phyloP scores from a whole-genome alignment of 2,113 vertebrate species.

The Dipodomys stephensi region DNA sequence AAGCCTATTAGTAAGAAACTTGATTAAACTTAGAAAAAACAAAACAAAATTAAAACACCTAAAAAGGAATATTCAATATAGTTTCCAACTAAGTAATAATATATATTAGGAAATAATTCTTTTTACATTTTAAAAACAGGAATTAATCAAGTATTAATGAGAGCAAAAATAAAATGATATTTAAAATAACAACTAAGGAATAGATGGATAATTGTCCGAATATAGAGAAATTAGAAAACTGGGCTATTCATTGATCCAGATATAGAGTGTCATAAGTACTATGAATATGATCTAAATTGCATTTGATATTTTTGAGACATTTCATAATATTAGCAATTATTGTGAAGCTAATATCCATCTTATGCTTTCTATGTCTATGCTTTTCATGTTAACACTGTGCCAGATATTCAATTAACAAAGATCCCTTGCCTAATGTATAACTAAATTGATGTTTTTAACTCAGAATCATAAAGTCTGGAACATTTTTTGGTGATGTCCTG shows the following conservation, averaged over 20 bases:
- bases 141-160: not conserved
- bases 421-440: not conserved
- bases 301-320: slow-evolving; percentile 6
- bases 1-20: not conserved
- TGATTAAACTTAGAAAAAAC: not conserved
- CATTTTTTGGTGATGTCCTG: not conserved
- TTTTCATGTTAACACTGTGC: not conserved
- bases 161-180: not conserved
- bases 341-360: not conserved
- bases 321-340: not conserved
- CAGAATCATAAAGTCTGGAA: not conserved
- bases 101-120: not conserved
- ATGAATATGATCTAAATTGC: not conserved
- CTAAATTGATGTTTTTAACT: slow-evolving; percentile 20
- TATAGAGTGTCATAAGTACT: not conserved
- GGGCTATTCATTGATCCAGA: not conserved
- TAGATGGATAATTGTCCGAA: slow-evolving; percentile 20
- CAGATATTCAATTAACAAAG: slow-evolving; percentile 37
- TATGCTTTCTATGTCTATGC: not conserved
- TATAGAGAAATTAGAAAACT: slow-evolving; percentile 40
- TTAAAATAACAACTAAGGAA: not conserved
- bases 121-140: not conserved
- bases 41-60: not conserved
- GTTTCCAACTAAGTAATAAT: not conserved
- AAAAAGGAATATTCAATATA: not conserved